Evolutionary conservation across 2,888 invertebrate species (phyloP), one percentile per base, ranked within the genome.

Genomic region (Junonia oenone): DNA sequence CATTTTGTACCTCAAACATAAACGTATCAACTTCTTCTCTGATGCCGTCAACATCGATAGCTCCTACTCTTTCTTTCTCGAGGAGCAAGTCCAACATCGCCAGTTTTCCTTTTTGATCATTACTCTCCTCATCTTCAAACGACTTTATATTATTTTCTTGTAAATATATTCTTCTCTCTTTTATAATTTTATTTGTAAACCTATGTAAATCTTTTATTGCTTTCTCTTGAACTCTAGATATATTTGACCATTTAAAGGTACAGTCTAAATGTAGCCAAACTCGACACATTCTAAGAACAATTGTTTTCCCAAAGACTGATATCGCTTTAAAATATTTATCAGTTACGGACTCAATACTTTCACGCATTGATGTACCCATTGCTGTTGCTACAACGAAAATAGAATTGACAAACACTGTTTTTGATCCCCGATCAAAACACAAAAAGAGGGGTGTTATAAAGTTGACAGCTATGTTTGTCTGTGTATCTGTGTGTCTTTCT

Each of bases 11-110:
- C 75, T 92, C 94, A 78, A 94, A 94, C 92, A 94, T 92, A 65
- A 94, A 94, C 0, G 94, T 94, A 63, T 94, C 93, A 0, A 94
- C 93, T 80, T 94, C 93, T 69, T 94, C 93, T 51, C 92, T 85
- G 49, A 94, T 92, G 51, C 93, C 93, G 15, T 88, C 71, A 63
- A 92, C 87, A 19, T 90, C 91, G 13, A 94, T 78, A 5, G 77
- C 82, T 1, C 92, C 92, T 59, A 91, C 87, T 46, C 89, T 85
- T 62, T 90, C 91, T 29, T 91, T 87, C 52, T 92, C 89, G 6
- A 94, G 68, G 4, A 94, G 69, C 29, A 94, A 78, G 75, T 94
- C 94, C 55, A 94, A 73, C 76, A 94, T 92, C 0, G 93, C 93
- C 70, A 91, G 79, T 55, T 89, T 91, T 55, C 88, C 90, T 49